Conservation (phyloP, 37 sponge, comb jelly and placozoan genomes). For the Trichoplax adhaerens region DNA sequence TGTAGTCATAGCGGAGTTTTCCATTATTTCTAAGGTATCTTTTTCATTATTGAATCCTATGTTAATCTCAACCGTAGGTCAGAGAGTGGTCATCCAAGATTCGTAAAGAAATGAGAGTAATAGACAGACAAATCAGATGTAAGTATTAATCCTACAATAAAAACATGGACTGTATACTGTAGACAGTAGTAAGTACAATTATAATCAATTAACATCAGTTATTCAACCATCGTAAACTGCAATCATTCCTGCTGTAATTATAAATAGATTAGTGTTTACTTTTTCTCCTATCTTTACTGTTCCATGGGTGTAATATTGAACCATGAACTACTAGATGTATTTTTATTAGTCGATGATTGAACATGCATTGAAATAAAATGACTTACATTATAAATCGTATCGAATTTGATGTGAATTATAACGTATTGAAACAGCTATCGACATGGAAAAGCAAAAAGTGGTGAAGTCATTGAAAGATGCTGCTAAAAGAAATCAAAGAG, state of each 20-base stretch:
- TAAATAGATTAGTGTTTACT: background rate
- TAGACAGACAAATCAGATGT: conserved; percentile 88
- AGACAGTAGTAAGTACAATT: background rate
- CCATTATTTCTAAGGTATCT: too few species aligned
- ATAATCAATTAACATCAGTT: background rate
- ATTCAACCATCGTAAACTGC: background rate
- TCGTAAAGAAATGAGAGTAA: conserved; percentile 74
- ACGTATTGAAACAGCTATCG: conserved; percentile 25
- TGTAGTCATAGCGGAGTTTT: too few species aligned
- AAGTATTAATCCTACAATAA: background rate
- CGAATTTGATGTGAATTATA: too few species aligned
- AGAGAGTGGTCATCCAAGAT: conserved; percentile 73
- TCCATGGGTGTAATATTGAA: too few species aligned
- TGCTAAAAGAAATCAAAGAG: conserved; percentile 80
- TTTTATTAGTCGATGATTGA: too few species aligned
- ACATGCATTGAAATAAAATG: too few species aligned
- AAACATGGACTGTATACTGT: background rate
- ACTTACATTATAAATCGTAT: too few species aligned
- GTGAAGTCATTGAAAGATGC: conserved; percentile 90
- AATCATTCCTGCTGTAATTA: background rate
- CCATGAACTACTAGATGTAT: too few species aligned
- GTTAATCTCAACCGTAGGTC: conserved; percentile 29
- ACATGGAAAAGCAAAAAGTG: conserved; percentile 76
- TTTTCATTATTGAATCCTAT: background rate
- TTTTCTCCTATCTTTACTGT: too few species aligned